A percentile compares a stretch with the other conserved stretches of the same genome.
Evolutionary conservation across 1,140 invertebrate genomes (phyloP).

Genomic region (Penaeus vannamei): DNA sequence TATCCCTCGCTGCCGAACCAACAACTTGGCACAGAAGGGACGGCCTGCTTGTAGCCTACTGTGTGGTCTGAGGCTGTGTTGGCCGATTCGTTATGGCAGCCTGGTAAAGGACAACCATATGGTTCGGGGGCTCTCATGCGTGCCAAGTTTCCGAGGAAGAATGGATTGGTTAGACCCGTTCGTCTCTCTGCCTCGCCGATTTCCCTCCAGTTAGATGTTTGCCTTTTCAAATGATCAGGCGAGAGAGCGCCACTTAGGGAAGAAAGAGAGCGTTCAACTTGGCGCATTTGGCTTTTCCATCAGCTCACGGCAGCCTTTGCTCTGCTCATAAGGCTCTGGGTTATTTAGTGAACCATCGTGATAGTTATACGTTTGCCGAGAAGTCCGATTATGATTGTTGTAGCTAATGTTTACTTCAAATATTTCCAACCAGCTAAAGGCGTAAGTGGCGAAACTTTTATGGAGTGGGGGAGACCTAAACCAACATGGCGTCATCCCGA

Average conservation of each 20-base stretch:
- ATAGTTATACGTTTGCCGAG: background rate
- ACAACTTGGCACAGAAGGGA: background rate
- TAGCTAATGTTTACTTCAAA: slow-evolving; percentile 49
- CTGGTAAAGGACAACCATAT: slow-evolving; percentile 45
- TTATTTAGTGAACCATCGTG: background rate
- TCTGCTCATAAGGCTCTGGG: too few species aligned
- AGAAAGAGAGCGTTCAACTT: too few species aligned
- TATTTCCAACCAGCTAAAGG: slow-evolving; percentile 52
- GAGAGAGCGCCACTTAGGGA: too few species aligned
- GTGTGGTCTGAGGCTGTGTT: slow-evolving; percentile 24
- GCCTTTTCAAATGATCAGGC: too few species aligned
- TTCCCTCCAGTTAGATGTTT: slow-evolving; percentile 33
- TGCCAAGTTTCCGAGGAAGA: slow-evolving; percentile 30
- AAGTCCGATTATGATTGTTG: slow-evolving; percentile 22
- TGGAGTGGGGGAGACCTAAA: slow-evolving; percentile 46
- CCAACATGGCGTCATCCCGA: slow-evolving; percentile 48
- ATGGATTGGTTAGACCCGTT: slow-evolving; percentile 7
- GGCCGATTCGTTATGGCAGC: slow-evolving; percentile 41
- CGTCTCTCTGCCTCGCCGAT: slow-evolving; percentile 35
- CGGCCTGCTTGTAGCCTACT: slow-evolving; percentile 46
- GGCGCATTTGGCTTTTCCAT: too few species aligned
- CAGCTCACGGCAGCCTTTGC: too few species aligned
- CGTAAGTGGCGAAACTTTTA: slow-evolving; percentile 49
- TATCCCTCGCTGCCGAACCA: background rate
- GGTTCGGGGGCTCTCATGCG: slow-evolving; percentile 29